Evolutionary conservation across 2,113 vertebrate species (phyloP).

Genomic region (Lynx canadensis): DNA sequence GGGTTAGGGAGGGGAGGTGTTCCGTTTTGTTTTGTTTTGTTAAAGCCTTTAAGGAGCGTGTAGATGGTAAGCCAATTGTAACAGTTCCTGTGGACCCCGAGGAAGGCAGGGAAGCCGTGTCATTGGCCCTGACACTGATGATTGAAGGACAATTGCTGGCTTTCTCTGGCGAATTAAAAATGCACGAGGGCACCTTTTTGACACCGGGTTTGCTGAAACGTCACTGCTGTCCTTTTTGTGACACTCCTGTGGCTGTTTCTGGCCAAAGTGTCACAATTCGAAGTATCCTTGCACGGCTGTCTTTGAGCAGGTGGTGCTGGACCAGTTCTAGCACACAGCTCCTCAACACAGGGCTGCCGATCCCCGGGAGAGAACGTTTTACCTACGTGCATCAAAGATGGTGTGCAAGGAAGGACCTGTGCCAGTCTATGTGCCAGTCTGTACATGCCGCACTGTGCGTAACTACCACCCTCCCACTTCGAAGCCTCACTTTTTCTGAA

Average conservation of each 20-base stretch:
- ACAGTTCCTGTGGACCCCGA: not conserved
- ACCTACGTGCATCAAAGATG: conserved; percentile 7
- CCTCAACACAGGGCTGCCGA: conserved; percentile 62
- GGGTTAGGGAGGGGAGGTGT: not conserved
- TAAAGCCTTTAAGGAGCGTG: not conserved
- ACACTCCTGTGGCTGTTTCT: conserved; percentile 76
- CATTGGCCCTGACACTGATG: conserved; percentile 19
- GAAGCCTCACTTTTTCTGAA: not conserved
- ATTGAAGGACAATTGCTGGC: conserved; percentile 20
- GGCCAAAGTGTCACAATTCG: conserved; percentile 77
- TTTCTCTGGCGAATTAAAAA: conserved; percentile 69
- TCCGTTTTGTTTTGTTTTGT: not conserved
- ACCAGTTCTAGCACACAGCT: conserved; percentile 76
- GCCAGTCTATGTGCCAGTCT: conserved; percentile 29
- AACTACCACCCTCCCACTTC: conserved; percentile 62
- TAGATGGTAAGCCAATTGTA: conserved; percentile 14
- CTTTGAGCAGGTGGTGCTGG: conserved; percentile 80
- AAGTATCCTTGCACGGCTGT: conserved; percentile 68
- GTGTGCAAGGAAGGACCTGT: conserved; percentile 67
- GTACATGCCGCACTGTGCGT: conserved; percentile 29
- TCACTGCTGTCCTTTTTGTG: conserved; percentile 72
- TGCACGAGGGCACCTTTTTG: conserved; percentile 72
- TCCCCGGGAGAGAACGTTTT: conserved; percentile 47
- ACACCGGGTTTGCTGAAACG: conserved; percentile 73
- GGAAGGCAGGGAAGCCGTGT: not conserved